Evolutionary conservation across 2,888 invertebrate genomes (phyloP).

Genomic region (Palloptera scutellata): DNA sequence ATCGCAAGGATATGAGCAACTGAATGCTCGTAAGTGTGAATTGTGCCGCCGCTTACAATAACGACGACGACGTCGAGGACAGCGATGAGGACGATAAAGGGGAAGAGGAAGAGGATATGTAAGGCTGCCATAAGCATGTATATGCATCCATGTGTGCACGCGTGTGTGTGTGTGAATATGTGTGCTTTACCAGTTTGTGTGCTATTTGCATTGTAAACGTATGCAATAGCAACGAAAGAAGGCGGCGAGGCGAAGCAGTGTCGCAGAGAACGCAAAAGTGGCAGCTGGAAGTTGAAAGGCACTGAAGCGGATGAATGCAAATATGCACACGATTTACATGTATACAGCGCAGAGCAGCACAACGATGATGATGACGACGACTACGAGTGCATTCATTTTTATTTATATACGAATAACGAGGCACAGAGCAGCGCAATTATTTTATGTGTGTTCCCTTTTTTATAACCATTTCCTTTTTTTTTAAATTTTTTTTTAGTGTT

Average conservation of each 20-base stretch:
- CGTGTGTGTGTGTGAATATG: too few relatives aligned
- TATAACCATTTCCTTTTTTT: too few relatives aligned
- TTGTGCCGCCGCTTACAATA: background rate
- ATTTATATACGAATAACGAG: conserved; percentile 47
- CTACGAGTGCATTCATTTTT: conserved; percentile 1
- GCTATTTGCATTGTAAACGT: background rate
- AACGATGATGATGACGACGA: too few relatives aligned
- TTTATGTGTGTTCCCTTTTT: conserved; percentile 26
- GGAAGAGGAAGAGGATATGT: too few relatives aligned
- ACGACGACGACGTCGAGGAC: too few relatives aligned
- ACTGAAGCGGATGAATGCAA: conserved; percentile 56
- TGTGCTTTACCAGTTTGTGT: too few relatives aligned
- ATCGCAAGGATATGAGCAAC: conserved; percentile 21
- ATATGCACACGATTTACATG: conserved; percentile 45
- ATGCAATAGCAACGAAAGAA: too few relatives aligned
- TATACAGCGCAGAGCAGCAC: background rate
- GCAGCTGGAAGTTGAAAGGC: conserved; percentile 33
- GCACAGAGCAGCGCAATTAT: conserved; percentile 48
- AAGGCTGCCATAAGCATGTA: too few relatives aligned
- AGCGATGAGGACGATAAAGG: too few relatives aligned
- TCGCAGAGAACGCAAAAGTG: too few relatives aligned
- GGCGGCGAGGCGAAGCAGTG: background rate
- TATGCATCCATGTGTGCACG: too few relatives aligned
- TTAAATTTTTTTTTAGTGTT: too few relatives aligned
- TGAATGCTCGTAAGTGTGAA: background rate